phyloP scores from a whole-genome alignment of 2,113 vertebrate species.

The Mesoclemmys tuberculata region DNA sequence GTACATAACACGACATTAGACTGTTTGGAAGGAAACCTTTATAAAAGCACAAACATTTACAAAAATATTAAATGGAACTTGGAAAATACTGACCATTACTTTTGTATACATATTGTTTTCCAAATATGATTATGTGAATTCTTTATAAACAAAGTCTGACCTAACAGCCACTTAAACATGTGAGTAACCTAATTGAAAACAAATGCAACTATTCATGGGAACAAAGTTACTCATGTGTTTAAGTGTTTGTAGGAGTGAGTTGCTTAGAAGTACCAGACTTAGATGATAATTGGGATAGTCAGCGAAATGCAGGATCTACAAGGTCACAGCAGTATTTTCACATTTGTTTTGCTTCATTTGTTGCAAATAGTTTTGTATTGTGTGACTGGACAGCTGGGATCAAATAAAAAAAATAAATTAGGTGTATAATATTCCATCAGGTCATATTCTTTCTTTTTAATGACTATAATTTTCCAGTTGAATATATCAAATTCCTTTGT shows the following conservation, averaged over 20 bases:
- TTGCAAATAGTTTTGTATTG: neutral
- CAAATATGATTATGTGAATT: neutral
- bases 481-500: neutral
- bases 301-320: neutral
- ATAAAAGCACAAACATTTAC: neutral
- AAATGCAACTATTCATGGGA: neutral
- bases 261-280: neutral
- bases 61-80: neutral
- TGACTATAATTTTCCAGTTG: neutral
- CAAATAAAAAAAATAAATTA: conserved; percentile 21
- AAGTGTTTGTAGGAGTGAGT: neutral
- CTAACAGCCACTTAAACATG: neutral
- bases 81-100: neutral
- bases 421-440: neutral
- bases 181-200: neutral
- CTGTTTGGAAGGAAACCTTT: neutral
- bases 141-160: neutral
- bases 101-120: neutral
- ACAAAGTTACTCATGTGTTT: neutral
- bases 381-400: neutral
- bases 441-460: neutral
- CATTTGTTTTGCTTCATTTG: conserved; percentile 4
- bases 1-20: neutral
- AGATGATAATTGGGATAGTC: neutral
- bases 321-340: neutral